These are phyloP conservation scores for Diglossa cyanea DNA, from an alignment of 2,797 vertebrate species.

Conservation along the genomic window DNA sequence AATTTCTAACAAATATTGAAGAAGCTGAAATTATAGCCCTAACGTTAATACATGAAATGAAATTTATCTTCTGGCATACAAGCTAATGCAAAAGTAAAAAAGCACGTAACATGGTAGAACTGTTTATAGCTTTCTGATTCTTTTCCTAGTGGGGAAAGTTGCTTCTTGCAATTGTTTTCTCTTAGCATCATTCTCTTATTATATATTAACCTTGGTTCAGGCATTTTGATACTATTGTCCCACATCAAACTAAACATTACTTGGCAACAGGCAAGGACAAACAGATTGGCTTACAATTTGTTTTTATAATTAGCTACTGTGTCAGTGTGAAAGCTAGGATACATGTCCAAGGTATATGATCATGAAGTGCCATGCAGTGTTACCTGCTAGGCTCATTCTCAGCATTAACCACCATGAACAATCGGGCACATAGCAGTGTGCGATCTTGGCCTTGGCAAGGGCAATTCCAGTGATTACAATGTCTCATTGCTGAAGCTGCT, in stretches of 20 bases:
- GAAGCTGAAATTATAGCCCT: background rate
- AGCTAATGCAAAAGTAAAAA: background rate
- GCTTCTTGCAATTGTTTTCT: conserved; percentile 24
- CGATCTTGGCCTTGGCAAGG: background rate
- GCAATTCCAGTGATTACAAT: background rate
- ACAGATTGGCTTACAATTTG: conserved; percentile 75
- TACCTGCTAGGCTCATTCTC: conserved; percentile 70
- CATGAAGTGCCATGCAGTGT: conserved; percentile 7
- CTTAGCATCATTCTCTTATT: conserved; percentile 25
- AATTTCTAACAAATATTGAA: background rate
- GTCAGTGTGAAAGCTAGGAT: conserved; percentile 70
- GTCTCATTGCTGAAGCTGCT: background rate
- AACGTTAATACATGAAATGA: background rate
- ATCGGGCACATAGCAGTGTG: background rate
- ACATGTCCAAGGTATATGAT: conserved; percentile 42
- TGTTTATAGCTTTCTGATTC: background rate
- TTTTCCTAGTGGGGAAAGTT: conserved; percentile 30
- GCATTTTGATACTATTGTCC: conserved; percentile 38
- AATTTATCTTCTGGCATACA: background rate
- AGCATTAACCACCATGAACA: conserved; percentile 23
- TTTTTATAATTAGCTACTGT: conserved; percentile 77
- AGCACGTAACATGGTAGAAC: background rate
- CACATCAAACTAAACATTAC: conserved; percentile 35
- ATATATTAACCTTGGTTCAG: conserved; percentile 16
- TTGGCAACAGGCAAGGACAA: conserved; percentile 74